Evolutionary conservation across 1,140 invertebrate species (phyloP).

Genomic region (Caenorhabditis briggsae): DNA sequence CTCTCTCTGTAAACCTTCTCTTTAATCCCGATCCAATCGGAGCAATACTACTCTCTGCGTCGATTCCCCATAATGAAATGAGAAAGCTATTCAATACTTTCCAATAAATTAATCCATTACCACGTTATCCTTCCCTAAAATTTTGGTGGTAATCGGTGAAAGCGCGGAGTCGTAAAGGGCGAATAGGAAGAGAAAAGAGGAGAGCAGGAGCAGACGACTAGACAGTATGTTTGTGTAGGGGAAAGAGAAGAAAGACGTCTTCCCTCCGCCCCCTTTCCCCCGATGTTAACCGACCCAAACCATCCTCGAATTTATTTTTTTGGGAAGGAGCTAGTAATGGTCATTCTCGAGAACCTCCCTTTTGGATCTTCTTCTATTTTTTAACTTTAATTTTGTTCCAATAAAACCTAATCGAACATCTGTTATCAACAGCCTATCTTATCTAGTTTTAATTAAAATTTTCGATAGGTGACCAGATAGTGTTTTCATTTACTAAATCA

Average conservation of each 20-base stretch:
- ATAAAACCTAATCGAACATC: background rate
- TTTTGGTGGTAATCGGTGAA: background rate
- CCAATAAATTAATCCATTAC: background rate
- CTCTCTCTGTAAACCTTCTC: too few relatives aligned
- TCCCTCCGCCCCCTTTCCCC: background rate
- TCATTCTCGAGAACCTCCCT: background rate
- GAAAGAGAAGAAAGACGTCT: slow-evolving; percentile 9
- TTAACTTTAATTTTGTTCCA: too few relatives aligned
- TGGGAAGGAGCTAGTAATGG: background rate
- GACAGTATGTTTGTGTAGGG: background rate
- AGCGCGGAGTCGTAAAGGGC: background rate
- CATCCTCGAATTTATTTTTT: background rate
- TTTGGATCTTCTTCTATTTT: background rate
- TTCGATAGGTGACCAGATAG: too few relatives aligned
- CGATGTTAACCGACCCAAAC: slow-evolving; percentile 4
- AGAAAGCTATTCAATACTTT: background rate
- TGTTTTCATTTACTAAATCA: too few relatives aligned
- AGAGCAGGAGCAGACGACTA: slow-evolving; percentile 30
- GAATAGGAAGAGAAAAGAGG: background rate
- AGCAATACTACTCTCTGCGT: background rate
- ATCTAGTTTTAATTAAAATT: too few relatives aligned
- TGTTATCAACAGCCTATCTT: background rate
- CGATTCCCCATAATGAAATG: background rate
- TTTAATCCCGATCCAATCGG: too few relatives aligned
- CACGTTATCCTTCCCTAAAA: background rate